A percentile compares a stretch with the other conserved stretches of the same genome.
phyloP scores from a whole-genome alignment of 2,113 vertebrate species.

The Catharus minimus region DNA sequence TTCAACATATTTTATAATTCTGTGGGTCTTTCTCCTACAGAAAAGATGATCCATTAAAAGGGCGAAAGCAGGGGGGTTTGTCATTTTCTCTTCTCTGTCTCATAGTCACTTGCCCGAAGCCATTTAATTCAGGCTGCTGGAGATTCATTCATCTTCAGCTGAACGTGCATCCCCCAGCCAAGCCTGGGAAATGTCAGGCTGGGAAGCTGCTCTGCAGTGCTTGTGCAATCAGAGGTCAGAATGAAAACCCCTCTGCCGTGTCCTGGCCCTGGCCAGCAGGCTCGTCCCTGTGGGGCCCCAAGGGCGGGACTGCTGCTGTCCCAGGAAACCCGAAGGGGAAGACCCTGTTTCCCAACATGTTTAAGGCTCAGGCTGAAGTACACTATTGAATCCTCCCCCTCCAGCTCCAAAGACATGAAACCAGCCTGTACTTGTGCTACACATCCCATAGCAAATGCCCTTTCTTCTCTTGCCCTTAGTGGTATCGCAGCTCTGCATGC shows the following conservation, averaged over 20 bases:
- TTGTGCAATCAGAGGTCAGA: background rate
- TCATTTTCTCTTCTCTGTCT: background rate
- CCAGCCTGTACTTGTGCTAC: background rate
- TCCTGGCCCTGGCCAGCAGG: accelerated
- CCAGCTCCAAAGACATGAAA: background rate
- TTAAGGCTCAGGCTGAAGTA: background rate
- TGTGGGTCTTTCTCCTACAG: background rate
- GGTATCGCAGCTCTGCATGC: background rate
- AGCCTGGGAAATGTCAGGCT: background rate
- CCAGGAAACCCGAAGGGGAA: background rate
- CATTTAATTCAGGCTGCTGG: background rate
- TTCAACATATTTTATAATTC: background rate
- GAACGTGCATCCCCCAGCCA: background rate
- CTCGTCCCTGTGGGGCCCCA: background rate
- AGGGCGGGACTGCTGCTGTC: accelerated
- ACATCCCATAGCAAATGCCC: background rate
- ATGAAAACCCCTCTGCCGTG: background rate
- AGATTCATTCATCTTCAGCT: background rate
- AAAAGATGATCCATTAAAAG: background rate
- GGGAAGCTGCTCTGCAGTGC: accelerated
- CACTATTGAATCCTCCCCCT: background rate
- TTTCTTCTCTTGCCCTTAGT: background rate
- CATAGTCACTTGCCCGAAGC: background rate
- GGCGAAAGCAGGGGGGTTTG: background rate
- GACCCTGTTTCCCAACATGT: background rate